Evolutionary conservation across 2,888 invertebrate species (phyloP).

Genomic region (Thecophora atra): DNA sequence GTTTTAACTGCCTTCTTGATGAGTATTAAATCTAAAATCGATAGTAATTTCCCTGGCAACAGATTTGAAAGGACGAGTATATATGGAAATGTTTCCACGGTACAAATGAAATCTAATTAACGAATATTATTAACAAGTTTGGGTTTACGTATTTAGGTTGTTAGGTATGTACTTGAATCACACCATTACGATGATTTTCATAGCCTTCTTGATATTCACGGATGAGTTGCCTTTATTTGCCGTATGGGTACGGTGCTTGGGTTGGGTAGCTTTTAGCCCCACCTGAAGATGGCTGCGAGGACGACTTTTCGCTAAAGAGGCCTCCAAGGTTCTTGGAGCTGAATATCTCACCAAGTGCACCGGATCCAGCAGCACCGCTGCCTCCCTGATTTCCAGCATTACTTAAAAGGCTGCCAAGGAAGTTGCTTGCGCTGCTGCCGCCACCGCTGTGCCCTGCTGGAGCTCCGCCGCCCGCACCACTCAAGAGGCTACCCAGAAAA

Average conservation of each 20-base stretch:
- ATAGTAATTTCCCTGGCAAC: neutral
- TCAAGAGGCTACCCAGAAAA: slow-evolving; percentile 52
- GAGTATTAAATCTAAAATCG: neutral
- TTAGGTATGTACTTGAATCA: neutral
- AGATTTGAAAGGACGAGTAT: neutral
- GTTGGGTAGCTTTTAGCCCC: slow-evolving; percentile 62
- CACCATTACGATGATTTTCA: no score
- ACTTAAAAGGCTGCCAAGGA: slow-evolving; percentile 48
- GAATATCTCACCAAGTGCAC: slow-evolving; percentile 59
- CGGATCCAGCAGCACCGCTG: slow-evolving; percentile 44
- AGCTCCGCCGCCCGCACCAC: slow-evolving; percentile 48
- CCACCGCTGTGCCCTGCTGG: slow-evolving; percentile 42
- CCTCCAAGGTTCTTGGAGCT: slow-evolving; percentile 62
- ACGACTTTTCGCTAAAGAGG: slow-evolving; percentile 64
- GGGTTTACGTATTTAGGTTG: neutral
- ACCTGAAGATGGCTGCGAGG: slow-evolving; percentile 48
- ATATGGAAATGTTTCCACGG: neutral
- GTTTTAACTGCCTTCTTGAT: no score
- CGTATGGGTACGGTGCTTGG: slow-evolving; percentile 60
- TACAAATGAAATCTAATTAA: neutral
- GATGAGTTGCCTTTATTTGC: slow-evolving; percentile 37
- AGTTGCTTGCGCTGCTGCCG: slow-evolving; percentile 45
- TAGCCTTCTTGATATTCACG: no score
- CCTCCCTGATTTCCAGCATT: slow-evolving; percentile 41
- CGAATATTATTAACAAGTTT: neutral